Percentiles rank a stretch among this genome's conserved stretches.
These are phyloP conservation scores for Nyctalus aviator DNA, from an alignment of 2,797 vertebrate genomes.

Conservation along the genomic window DNA sequence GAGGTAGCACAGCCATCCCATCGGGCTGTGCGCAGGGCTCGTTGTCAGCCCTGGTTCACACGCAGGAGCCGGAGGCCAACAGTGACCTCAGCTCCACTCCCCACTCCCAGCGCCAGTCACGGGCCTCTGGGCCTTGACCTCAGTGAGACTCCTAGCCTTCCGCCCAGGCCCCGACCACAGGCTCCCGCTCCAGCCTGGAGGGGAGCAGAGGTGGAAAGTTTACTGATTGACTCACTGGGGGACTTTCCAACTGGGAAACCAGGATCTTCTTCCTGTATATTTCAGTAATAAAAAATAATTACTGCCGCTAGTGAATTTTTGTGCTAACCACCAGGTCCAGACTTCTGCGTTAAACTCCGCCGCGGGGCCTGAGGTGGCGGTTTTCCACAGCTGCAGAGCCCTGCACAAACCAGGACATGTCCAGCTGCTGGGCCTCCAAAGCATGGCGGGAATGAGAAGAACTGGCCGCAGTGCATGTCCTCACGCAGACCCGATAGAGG, in stretches of 20 bases:
- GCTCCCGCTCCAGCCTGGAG: not conserved
- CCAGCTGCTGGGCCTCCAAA: conserved; percentile 54
- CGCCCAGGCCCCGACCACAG: not conserved
- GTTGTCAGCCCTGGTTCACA: not conserved
- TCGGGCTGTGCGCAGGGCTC: not conserved
- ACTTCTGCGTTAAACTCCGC: conserved; percentile 68
- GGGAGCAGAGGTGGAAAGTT: conserved; percentile 59
- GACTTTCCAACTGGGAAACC: conserved; percentile 70
- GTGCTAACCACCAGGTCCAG: conserved; percentile 59
- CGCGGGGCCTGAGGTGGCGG: conserved; percentile 31
- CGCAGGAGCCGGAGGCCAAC: conserved; percentile 24
- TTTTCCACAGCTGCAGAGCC: conserved; percentile 70
- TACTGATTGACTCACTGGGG: conserved; percentile 27
- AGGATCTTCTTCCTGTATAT: conserved; percentile 66
- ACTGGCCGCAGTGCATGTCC: not conserved
- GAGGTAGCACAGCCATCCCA: not conserved
- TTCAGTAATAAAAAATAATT: conserved; percentile 71
- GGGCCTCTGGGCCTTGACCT: not conserved
- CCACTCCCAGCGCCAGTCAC: not conserved
- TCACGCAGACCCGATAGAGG: not conserved
- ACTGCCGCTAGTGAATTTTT: conserved; percentile 65
- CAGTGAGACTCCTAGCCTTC: not conserved
- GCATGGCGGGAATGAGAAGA: conserved; percentile 7
- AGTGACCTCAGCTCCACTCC: conserved; percentile 48
- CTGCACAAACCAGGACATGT: conserved; percentile 40